These are phyloP conservation scores for Leuciscus idus DNA, from an alignment of 2,113 vertebrate genomes.

Conservation along the genomic window DNA sequence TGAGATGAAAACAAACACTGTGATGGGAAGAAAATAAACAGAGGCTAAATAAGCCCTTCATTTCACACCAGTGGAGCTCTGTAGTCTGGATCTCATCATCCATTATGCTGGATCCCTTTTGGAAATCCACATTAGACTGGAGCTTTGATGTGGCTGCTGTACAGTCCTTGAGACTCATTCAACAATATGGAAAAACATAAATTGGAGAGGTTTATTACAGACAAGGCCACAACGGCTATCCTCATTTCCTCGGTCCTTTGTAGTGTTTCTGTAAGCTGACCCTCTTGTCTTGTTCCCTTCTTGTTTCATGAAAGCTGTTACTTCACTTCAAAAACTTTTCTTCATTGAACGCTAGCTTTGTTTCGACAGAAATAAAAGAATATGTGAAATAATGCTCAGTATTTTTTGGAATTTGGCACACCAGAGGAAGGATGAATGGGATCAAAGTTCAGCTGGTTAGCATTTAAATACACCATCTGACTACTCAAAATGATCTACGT, in stretches of 20 bases:
- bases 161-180: slow-evolving; percentile 16
- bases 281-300: slow-evolving; percentile 8
- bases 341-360: slow-evolving; percentile 13
- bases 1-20: slow-evolving; percentile 57
- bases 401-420: background rate
- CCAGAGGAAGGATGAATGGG: background rate
- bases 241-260: slow-evolving; percentile 32
- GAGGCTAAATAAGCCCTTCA: slow-evolving; percentile 33
- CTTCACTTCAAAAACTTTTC: slow-evolving; percentile 5
- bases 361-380: background rate
- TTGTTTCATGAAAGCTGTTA: slow-evolving; percentile 6
- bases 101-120: slow-evolving; percentile 27
- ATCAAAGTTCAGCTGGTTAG: background rate
- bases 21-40: slow-evolving; percentile 26
- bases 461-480: background rate
- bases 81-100: slow-evolving; percentile 15
- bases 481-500: background rate
- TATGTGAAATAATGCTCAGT: slow-evolving; percentile 1
- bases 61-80: background rate
- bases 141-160: slow-evolving; percentile 49
- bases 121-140: slow-evolving; percentile 24
- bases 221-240: background rate
- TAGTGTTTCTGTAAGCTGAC: slow-evolving; percentile 11
- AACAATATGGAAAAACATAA: slow-evolving; percentile 1
- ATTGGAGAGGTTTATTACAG: slow-evolving; percentile 23